Evolutionary conservation across 2,888 invertebrate genomes (phyloP).

Genomic region (Apotomis turbidana): DNA sequence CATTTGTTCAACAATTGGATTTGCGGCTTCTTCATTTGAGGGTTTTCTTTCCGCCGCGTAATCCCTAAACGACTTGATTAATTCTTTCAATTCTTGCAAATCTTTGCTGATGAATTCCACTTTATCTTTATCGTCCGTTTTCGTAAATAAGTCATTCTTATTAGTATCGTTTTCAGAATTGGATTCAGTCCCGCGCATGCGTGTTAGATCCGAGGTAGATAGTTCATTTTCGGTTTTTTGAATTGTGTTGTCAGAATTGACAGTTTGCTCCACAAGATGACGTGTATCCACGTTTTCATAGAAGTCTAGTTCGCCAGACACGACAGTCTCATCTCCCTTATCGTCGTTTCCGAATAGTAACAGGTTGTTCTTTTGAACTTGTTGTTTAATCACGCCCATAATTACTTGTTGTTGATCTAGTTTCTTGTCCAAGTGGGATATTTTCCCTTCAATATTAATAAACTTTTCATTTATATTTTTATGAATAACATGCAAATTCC

Average conservation of each 20-base stretch:
- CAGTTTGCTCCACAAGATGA: background rate
- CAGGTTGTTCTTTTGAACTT: conserved; percentile 13
- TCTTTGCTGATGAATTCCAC: too few relatives aligned
- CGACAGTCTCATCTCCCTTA: background rate
- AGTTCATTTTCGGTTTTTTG: background rate
- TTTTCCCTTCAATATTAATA: background rate
- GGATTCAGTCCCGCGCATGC: too few relatives aligned
- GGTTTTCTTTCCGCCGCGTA: background rate
- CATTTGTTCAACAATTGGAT: background rate
- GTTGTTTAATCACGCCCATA: conserved; percentile 1
- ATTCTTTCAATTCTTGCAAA: too few relatives aligned
- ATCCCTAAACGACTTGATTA: too few relatives aligned
- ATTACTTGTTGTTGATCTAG: background rate
- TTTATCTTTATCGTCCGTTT: too few relatives aligned
- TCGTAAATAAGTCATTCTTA: too few relatives aligned
- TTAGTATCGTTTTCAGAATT: too few relatives aligned
- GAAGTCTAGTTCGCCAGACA: background rate
- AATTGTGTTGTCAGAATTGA: too few relatives aligned
- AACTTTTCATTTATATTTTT: conserved; percentile 15
- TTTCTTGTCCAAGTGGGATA: background rate
- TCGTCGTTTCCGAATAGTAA: conserved; percentile 4
- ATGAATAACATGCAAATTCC: conserved; percentile 5
- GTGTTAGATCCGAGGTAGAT: too few relatives aligned
- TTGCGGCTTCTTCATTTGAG: background rate
- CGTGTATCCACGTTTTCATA: background rate